Evolutionary conservation across 2,113 vertebrate species (phyloP), one percentile per base, ranked within the genome.

Genomic region (Entomyzon cyanotis): DNA sequence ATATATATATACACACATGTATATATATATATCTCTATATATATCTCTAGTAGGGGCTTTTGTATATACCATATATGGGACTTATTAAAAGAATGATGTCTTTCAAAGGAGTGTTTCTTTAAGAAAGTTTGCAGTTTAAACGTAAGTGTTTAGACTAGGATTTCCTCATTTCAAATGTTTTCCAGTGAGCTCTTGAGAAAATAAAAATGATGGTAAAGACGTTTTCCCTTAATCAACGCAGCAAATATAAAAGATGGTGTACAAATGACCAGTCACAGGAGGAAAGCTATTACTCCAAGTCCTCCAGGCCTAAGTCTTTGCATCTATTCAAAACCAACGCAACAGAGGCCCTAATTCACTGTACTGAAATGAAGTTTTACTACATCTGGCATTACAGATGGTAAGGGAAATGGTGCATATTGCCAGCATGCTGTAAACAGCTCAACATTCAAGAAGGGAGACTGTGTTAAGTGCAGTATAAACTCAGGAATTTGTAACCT

Each of bases 401-500:
- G 91, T 86, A 92, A 94, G 93, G 95, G 88, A 95, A 91, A 95
- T 76, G 85, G 86, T 94, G 53, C 93, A 93, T 93, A 94, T 95
- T 95, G 93, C 92, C 9, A 22, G 94, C 81, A 65, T 95, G 94
- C 84, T 93, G 78, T 95, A 95, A 94, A 92, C 94, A 95, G 85
- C 91, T 93, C 91, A 92, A 62, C 84, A 64, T 79, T 95, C 64
- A 69, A 85, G 90, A 97, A 94, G 71, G 87, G 90, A 94, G 82
- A 92, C 93, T 93, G 84, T 84, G 75, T 84, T 93, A 95, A 95
- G 90, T 81, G 89, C 95, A 95, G 93, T 94, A 95, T 94, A 96
- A 97, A 95, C 96, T 97, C 95, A 97, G 96, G 97, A 97, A 97
- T 95, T 93, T 91, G 83, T 89, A 89, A 85, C 75, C 87, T 95